phyloP scores from a whole-genome alignment of 1,140 invertebrate genomes.

The Scaptomyza graminum region DNA sequence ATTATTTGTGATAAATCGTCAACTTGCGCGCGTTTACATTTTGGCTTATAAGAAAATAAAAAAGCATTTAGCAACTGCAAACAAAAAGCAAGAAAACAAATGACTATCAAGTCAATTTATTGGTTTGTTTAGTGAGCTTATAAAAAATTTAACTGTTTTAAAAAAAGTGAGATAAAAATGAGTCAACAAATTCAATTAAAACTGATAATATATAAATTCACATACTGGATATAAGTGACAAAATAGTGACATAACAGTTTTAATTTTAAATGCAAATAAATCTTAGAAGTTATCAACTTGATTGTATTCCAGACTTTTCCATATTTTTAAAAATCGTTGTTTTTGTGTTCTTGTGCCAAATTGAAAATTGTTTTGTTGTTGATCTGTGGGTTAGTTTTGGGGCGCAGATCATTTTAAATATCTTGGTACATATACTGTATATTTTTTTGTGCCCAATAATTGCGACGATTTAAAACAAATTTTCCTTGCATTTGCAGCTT shows the following conservation, averaged over 20 bases:
- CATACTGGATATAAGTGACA: background rate
- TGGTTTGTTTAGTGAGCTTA: constrained; percentile 9
- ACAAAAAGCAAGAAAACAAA: constrained; percentile 1
- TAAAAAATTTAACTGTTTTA: background rate
- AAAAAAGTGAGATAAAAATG: background rate
- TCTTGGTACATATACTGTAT: background rate
- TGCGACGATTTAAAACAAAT: constrained; percentile 21
- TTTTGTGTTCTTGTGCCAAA: background rate
- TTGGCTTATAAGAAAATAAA: constrained; percentile 2
- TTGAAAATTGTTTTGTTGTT: constrained; percentile 3
- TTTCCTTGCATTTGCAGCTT: constrained; percentile 2
- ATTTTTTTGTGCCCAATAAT: constrained; percentile 8
- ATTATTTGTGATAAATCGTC: background rate
- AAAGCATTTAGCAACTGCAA: constrained; percentile 10
- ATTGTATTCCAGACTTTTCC: no score
- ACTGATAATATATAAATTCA: background rate
- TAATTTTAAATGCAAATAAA: background rate
- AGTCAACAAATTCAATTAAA: constrained; percentile 9
- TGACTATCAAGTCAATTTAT: constrained; percentile 26
- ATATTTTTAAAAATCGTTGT: no score
- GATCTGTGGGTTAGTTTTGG: background rate
- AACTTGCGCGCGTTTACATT: background rate
- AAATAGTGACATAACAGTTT: background rate
- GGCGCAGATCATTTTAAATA: background rate
- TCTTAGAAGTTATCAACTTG: background rate